Evolutionary conservation across 2,113 vertebrate species (phyloP).

Genomic region (Cyprinodon tularosa): DNA sequence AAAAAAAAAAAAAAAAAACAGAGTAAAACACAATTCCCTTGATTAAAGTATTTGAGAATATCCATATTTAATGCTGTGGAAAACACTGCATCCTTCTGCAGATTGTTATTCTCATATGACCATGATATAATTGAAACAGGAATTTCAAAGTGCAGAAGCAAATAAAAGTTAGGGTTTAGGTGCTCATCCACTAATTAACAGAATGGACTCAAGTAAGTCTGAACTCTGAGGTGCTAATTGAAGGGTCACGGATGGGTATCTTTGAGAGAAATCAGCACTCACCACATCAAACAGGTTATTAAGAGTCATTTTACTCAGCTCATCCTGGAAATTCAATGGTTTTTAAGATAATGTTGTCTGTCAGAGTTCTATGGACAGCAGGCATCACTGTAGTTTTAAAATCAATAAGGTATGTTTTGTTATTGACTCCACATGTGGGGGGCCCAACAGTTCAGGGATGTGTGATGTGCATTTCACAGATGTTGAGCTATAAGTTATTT

Average conservation of each 20-base stretch:
- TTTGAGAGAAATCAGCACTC: conserved; percentile 41
- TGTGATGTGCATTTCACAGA: conserved; percentile 18
- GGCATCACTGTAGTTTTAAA: conserved; percentile 56
- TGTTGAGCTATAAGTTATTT: conserved; percentile 34
- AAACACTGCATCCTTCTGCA: conserved; percentile 19
- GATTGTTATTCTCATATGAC: conserved; percentile 21
- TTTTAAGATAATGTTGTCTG: conserved; percentile 35
- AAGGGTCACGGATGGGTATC: conserved; percentile 22
- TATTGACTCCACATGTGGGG: conserved; percentile 18
- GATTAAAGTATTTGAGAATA: conserved; percentile 17
- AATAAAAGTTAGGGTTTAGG: conserved; percentile 4
- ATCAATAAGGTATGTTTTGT: conserved; percentile 39
- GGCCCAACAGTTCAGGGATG: conserved; percentile 7
- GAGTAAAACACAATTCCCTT: conserved; percentile 11
- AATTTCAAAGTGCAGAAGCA: conserved; percentile 16
- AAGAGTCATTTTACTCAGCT: conserved; percentile 34
- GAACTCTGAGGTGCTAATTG: conserved; percentile 7
- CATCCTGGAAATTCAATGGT: conserved; percentile 62
- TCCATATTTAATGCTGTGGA: conserved; percentile 3
- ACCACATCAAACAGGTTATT: conserved; percentile 38
- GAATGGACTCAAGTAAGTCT: too few species aligned
- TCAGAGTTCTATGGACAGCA: conserved; percentile 17
- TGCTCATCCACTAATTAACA: not conserved
- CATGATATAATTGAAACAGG: conserved; percentile 40
- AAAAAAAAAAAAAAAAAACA: conserved; percentile 1